Base-by-base conservation (phyloP, 2,797 vertebrate genomes). In the Tragopan temminckii region DNA sequence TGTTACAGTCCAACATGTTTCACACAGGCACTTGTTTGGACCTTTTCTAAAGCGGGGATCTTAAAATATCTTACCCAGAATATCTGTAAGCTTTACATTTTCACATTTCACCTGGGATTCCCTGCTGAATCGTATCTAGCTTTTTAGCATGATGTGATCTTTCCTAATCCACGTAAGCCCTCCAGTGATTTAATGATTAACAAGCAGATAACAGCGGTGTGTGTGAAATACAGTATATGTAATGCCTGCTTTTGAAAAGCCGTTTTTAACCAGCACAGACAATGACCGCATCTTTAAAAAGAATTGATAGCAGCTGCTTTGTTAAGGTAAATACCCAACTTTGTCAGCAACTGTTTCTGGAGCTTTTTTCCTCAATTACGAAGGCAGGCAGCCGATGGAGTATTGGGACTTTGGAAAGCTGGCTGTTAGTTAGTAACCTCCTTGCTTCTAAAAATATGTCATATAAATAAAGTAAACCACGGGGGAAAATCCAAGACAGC, bases 181-280 rank as follows among this genome's bases (percentile, higher is more conserved):
- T 63, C 40, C 27, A 29, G 58, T 61, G 72, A 64, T 69, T 77
- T 95, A 96, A 92, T 94, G 57, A 92, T 94, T 96, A 93, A 66
- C 52, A 23, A 58, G 78, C 52, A 77, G 67, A 76, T 38, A 61
- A 4, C 52, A 31, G 23, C 20, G 38, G 19, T 63, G 58, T 48
- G 18, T 61, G 31, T 24, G 67, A 85, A 46, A 48, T 45, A 19
- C 69, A 23, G n/a, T 48, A 5, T 48, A 35, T 2, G 36, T 48
- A 79, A 13, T 40, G 18, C 31, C 69, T 82, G 63, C 16, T 88
- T 53, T 70, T 25, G 62, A 88, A 88, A 92, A 81, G 57, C 14
- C 36, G 8, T 72, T 94, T 92, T 88, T 76, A 90, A 80, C 17
- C 27, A 61, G 59, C n/a, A 36, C 46, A 42, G 45, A 66, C 45